Percentiles rank a stretch among this genome's conserved stretches.
These are phyloP conservation scores for Anguilla japonica DNA, from an alignment of 2,113 vertebrate genomes.

Conservation along the genomic window DNA sequence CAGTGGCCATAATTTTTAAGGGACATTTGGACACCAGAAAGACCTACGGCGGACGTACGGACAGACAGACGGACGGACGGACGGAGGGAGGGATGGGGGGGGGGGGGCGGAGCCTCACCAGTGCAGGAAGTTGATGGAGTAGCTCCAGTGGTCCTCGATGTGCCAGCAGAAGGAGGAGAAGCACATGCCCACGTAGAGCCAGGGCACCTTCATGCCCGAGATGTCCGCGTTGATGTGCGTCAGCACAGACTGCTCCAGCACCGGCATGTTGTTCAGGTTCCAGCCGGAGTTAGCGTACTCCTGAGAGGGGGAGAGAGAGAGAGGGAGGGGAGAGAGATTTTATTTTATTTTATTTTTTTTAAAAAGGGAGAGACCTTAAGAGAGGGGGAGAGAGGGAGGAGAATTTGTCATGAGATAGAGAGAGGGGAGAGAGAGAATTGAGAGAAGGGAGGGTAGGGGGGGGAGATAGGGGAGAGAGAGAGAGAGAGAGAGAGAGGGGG, in stretches of 20 bases:
- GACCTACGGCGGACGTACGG: too few species aligned
- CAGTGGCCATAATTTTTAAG: too few species aligned
- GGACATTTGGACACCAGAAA: too few species aligned
- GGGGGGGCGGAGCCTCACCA: slow-evolving; percentile 69
- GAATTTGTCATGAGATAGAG: too few species aligned
- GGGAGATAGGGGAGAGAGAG: too few species aligned
- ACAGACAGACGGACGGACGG: too few species aligned
- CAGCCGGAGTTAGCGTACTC: slow-evolving; percentile 95
- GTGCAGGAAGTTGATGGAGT: slow-evolving; percentile 97
- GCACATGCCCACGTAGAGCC: slow-evolving; percentile 98
- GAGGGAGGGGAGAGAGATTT: background rate
- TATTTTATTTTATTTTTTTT: too few species aligned
- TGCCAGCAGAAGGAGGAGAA: slow-evolving; percentile 99
- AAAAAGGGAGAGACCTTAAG: too few species aligned
- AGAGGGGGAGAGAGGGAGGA: background rate
- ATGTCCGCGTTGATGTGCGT: slow-evolving; percentile 96
- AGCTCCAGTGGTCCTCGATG: slow-evolving; percentile 98
- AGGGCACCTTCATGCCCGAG: slow-evolving; percentile 98
- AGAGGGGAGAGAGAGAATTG: too few species aligned
- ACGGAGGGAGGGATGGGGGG: too few species aligned
- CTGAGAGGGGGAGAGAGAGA: slow-evolving; percentile 59
- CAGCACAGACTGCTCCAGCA: slow-evolving; percentile 95
- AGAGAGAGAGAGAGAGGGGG: too few species aligned
- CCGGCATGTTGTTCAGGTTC: slow-evolving; percentile 98
- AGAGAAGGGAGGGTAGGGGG: too few species aligned